These are phyloP conservation scores for Scaptomyza flava DNA, from an alignment of 2,888 invertebrate species.

Conservation along the genomic window DNA sequence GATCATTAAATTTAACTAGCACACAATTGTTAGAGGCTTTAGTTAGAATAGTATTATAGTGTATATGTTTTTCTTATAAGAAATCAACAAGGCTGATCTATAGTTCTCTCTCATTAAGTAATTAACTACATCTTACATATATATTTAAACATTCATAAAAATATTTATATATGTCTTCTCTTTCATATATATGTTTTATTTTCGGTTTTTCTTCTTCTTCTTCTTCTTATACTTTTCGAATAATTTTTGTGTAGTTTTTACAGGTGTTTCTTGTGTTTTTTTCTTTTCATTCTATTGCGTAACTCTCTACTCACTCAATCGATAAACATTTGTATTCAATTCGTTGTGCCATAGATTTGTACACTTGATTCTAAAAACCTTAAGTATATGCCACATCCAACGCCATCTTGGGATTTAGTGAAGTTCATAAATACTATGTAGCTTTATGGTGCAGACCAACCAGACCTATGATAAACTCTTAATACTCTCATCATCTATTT, in stretches of 20 bases:
- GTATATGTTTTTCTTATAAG: background rate
- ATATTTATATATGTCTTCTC: slow-evolving; percentile 35
- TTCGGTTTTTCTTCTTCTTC: slow-evolving; percentile 45
- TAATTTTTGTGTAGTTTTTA: slow-evolving; percentile 77
- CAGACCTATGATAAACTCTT: background rate
- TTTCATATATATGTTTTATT: slow-evolving; percentile 41
- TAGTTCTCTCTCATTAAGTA: slow-evolving; percentile 34
- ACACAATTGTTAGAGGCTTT: slow-evolving; percentile 11
- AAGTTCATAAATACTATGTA: slow-evolving; percentile 13
- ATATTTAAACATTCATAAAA: slow-evolving; percentile 10
- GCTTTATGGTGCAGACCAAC: slow-evolving; percentile 6
- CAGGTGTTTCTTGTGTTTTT: slow-evolving; percentile 74
- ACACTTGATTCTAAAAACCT: slow-evolving; percentile 13
- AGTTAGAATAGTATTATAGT: slow-evolving; percentile 16
- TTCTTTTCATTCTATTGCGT: slow-evolving; percentile 1
- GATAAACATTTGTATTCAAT: slow-evolving; percentile 41
- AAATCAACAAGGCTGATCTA: slow-evolving; percentile 9
- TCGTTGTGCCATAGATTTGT: slow-evolving; percentile 34
- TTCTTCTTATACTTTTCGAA: slow-evolving; percentile 34
- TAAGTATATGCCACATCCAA: background rate
- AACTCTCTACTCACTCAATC: slow-evolving; percentile 15
- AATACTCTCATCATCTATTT: slow-evolving; percentile 15
- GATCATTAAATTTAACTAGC: slow-evolving; percentile 3
- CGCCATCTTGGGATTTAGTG: slow-evolving; percentile 36
- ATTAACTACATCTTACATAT: slow-evolving; percentile 18